Evolutionary conservation across 2,888 invertebrate genomes (phyloP).

Genomic region (Autographa gamma): DNA sequence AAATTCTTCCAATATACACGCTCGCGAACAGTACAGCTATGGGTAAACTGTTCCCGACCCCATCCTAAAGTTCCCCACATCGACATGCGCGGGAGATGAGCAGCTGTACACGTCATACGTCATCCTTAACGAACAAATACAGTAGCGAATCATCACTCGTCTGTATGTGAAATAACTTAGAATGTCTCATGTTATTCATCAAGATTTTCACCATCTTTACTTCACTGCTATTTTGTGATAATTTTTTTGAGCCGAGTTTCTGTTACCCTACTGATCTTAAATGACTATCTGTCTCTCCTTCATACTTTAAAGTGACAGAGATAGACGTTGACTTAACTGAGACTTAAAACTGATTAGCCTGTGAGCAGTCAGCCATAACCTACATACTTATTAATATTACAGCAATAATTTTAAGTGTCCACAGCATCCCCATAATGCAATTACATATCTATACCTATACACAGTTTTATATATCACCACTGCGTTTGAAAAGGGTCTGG

Average conservation of each 20-base stretch:
- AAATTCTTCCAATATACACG: too few species aligned
- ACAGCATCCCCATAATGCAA: conserved; percentile 6
- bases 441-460: conserved; percentile 1
- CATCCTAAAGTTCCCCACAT: background rate
- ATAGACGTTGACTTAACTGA: too few species aligned
- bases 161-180: background rate
- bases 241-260: too few species aligned
- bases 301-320: too few species aligned
- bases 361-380: background rate
- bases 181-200: too few species aligned
- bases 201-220: too few species aligned
- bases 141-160: background rate
- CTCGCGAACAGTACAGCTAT: background rate
- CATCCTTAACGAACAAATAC: background rate
- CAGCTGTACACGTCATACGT: background rate
- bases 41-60: background rate
- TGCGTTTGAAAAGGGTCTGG: conserved; percentile 39
- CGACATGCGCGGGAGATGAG: background rate
- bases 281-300: too few species aligned
- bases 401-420: background rate
- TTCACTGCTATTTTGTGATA: too few species aligned
- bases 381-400: background rate
- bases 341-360: too few species aligned
- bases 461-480: conserved; percentile 14
- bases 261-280: too few species aligned